These are phyloP conservation scores for Drosophila algonquin DNA, from an alignment of 2,888 invertebrate genomes.

Conservation along the genomic window DNA sequence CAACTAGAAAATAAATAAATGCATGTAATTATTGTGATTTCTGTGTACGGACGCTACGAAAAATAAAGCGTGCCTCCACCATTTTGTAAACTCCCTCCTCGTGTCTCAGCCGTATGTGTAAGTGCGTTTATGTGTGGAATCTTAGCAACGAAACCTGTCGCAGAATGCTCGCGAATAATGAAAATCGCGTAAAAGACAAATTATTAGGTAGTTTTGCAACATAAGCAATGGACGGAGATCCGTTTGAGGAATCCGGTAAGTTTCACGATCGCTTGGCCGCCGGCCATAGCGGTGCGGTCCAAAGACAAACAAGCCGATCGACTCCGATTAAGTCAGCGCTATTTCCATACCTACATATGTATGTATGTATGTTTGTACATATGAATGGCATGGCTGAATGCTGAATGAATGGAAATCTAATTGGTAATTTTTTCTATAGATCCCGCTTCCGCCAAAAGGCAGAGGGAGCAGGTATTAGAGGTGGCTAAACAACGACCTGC, in stretches of 20 bases:
- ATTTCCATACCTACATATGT: slow-evolving; percentile 41
- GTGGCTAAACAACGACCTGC: slow-evolving; percentile 72
- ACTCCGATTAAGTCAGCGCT: slow-evolving; percentile 67
- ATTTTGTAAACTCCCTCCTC: slow-evolving; percentile 35
- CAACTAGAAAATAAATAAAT: not conserved
- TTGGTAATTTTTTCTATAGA: not conserved
- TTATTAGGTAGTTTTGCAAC: not conserved
- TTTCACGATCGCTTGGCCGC: slow-evolving; percentile 6
- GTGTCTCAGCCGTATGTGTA: slow-evolving; percentile 13
- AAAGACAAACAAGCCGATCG: slow-evolving; percentile 3
- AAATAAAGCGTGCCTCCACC: slow-evolving; percentile 19
- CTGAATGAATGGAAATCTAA: slow-evolving; percentile 6
- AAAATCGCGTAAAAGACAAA: slow-evolving; percentile 1
- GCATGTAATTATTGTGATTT: not conserved
- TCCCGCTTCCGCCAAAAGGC: slow-evolving; percentile 27
- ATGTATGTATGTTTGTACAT: not conserved
- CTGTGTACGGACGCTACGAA: not conserved
- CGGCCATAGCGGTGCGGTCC: slow-evolving; percentile 22
- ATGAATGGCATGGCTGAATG: slow-evolving; percentile 1
- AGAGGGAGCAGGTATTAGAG: slow-evolving; percentile 50
- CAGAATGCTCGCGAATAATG: slow-evolving; percentile 18
- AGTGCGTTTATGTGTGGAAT: slow-evolving; percentile 13
- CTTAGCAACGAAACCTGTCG: slow-evolving; percentile 15
- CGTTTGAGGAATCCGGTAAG: slow-evolving; percentile 27
- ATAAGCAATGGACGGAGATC: slow-evolving; percentile 28